Evolutionary conservation across 2,797 vertebrate species (phyloP).

Genomic region (Artibeus jamaicensis): DNA sequence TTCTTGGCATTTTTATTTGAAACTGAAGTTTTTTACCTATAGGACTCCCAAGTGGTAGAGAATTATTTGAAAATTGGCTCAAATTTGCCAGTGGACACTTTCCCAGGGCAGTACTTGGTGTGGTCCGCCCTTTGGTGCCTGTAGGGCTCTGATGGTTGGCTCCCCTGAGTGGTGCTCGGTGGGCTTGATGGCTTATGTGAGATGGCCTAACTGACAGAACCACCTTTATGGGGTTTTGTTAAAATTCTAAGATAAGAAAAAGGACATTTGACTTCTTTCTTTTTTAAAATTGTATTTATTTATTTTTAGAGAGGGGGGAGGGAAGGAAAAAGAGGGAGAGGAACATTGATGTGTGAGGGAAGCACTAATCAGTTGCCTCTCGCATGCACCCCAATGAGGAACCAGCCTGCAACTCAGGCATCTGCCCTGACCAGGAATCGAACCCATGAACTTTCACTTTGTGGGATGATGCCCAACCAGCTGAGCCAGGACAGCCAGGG

Average conservation of each 20-base stretch:
- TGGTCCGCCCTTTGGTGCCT: neutral
- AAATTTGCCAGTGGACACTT: neutral
- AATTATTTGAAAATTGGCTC: neutral
- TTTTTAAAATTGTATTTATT: neutral
- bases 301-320: neutral
- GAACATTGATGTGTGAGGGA: neutral
- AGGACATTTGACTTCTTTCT: neutral
- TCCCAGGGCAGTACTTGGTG: neutral
- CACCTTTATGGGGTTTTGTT: neutral
- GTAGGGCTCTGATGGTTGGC: neutral
- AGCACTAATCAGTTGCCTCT: neutral
- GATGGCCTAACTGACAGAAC: neutral
- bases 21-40: neutral
- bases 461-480: neutral
- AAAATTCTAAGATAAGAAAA: conserved; percentile 4
- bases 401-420: too few species aligned
- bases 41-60: neutral
- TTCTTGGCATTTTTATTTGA: neutral
- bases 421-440: neutral
- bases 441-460: neutral
- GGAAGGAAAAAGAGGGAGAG: neutral
- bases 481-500: neutral
- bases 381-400: too few species aligned
- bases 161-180: fast-evolving
- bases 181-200: neutral